These are phyloP conservation scores for Drosophila falleni DNA, from an alignment of 2,888 invertebrate species.

Conservation along the genomic window DNA sequence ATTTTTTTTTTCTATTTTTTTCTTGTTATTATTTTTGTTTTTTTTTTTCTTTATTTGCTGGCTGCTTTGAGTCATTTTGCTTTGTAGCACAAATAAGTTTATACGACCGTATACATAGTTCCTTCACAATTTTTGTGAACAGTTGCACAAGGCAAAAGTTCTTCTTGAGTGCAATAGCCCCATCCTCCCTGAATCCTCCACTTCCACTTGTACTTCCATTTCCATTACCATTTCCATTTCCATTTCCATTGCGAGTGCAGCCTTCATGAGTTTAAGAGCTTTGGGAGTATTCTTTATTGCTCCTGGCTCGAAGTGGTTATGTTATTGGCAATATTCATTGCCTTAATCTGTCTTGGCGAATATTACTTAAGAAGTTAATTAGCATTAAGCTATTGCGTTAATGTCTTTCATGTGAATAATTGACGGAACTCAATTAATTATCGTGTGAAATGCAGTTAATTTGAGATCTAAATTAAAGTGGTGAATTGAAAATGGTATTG, in stretches of 20 bases:
- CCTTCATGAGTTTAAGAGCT: slow-evolving; percentile 46
- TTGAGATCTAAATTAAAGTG: background rate
- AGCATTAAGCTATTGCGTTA: background rate
- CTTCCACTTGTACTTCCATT: too few relatives aligned
- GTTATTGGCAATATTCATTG: slow-evolving; percentile 40
- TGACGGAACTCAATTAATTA: background rate
- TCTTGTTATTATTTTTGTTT: background rate
- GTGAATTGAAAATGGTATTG: too few relatives aligned
- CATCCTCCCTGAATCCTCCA: slow-evolving; percentile 2
- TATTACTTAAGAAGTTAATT: background rate
- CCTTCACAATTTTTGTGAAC: slow-evolving; percentile 37
- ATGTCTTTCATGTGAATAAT: background rate
- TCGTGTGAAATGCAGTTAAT: background rate
- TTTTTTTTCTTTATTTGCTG: background rate
- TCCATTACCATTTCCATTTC: slow-evolving; percentile 15
- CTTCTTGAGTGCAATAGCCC: slow-evolving; percentile 41
- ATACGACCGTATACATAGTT: slow-evolving; percentile 19
- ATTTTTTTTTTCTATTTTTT: background rate
- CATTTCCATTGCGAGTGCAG: slow-evolving; percentile 50
- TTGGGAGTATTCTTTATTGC: slow-evolving; percentile 58
- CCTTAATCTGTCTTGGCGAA: background rate
- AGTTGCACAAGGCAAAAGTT: slow-evolving; percentile 62
- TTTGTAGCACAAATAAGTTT: slow-evolving; percentile 39
- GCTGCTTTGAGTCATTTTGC: slow-evolving; percentile 28
- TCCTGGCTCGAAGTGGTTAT: slow-evolving; percentile 46